Percentiles rank a stretch among this genome's conserved stretches.
Evolutionary conservation across 2,888 invertebrate species (phyloP).

Genomic region (Stratiomys singularior): DNA sequence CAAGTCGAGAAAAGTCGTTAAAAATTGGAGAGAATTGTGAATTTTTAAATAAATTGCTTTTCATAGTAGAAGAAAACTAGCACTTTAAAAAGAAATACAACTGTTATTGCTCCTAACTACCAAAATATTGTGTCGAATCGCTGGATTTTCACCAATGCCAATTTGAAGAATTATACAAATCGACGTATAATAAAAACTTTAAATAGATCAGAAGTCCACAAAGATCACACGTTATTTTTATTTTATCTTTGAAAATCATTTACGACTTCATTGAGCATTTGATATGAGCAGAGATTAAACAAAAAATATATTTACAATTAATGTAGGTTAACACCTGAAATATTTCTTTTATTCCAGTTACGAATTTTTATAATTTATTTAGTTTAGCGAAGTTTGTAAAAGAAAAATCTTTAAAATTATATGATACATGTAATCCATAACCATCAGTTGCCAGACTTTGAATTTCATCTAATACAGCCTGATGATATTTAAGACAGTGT

Average conservation of each 20-base stretch:
- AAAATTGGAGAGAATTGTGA: slow-evolving; percentile 8
- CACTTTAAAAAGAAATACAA: slow-evolving; percentile 22
- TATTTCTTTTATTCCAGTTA: slow-evolving; percentile 36
- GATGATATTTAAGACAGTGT: too few species aligned
- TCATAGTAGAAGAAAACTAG: not conserved
- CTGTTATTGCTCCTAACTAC: slow-evolving; percentile 25
- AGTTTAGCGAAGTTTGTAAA: slow-evolving; percentile 21
- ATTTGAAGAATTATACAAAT: slow-evolving; percentile 1
- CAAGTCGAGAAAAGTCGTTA: not conserved
- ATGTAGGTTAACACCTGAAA: slow-evolving; percentile 18
- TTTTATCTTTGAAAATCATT: not conserved
- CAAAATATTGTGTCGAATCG: not conserved
- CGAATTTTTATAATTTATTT: slow-evolving; percentile 38
- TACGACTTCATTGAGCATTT: slow-evolving; percentile 3
- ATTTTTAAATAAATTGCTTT: slow-evolving; percentile 19
- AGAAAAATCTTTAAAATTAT: slow-evolving; percentile 22
- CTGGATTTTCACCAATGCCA: slow-evolving; percentile 25
- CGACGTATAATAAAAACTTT: not conserved
- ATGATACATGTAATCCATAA: slow-evolving; percentile 15
- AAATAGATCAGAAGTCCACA: not conserved
- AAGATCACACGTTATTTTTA: slow-evolving; percentile 8
- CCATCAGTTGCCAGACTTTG: not conserved
- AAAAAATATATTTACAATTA: slow-evolving; percentile 38
- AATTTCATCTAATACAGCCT: not conserved
- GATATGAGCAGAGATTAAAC: not conserved